Conservation (phyloP, 2,797 vertebrate genomes). For the Pseudomugil gertrudae region DNA sequence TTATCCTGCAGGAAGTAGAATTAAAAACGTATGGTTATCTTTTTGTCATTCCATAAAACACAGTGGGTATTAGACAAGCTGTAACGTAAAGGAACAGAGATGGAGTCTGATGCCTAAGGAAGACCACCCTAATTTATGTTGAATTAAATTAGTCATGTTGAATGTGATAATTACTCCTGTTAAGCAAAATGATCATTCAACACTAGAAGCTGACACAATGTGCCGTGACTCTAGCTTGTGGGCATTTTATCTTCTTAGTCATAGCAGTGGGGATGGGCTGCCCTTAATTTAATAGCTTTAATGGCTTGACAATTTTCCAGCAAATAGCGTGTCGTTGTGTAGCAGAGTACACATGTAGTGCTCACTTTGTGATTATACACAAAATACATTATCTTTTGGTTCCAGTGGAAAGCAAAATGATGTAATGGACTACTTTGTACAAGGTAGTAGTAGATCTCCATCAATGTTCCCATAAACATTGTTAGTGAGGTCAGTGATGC, state of each 20-base stretch:
- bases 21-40: not conserved
- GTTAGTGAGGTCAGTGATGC: not conserved
- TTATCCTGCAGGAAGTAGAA: too few species aligned
- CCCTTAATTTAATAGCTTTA: conserved; percentile 53
- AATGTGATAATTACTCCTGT: conserved; percentile 73
- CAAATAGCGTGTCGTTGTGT: conserved; percentile 9
- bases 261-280: conserved; percentile 41
- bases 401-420: not conserved
- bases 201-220: conserved; percentile 58
- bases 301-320: conserved; percentile 26
- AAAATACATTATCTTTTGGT: not conserved
- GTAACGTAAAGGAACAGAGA: conserved; percentile 28
- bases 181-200: conserved; percentile 68
- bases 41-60: conserved; percentile 8
- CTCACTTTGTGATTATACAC: not conserved
- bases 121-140: conserved; percentile 64
- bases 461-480: not conserved
- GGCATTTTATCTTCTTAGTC: conserved; percentile 64
- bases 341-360: not conserved
- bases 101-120: conserved; percentile 62
- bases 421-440: not conserved
- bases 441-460: not conserved
- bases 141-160: conserved; percentile 76
- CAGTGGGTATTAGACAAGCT: conserved; percentile 5
- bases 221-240: conserved; percentile 61